phyloP scores from a whole-genome alignment of 2,113 vertebrate genomes.

The Aphyosemion australe region DNA sequence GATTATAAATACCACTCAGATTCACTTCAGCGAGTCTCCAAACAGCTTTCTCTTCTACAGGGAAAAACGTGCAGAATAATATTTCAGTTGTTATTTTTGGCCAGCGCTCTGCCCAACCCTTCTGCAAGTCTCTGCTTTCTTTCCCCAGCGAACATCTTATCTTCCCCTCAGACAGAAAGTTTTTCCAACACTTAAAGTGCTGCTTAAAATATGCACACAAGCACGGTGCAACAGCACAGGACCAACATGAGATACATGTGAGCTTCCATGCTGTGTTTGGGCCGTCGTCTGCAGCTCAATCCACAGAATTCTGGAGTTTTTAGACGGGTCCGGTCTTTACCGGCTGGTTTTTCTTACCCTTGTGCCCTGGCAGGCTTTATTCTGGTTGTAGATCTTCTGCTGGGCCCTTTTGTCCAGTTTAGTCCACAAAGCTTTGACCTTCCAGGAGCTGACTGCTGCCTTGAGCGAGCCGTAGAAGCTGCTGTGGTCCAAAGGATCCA shows the following conservation, averaged over 20 bases:
- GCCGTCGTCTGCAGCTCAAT: no score
- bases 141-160: constrained; percentile 49
- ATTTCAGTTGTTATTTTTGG: constrained; percentile 54
- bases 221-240: background rate
- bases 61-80: constrained; percentile 25
- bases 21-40: constrained; percentile 3
- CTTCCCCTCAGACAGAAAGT: constrained; percentile 34
- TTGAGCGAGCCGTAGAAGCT: constrained; percentile 91
- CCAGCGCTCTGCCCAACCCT: constrained; percentile 19
- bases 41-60: constrained; percentile 19
- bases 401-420: constrained; percentile 93
- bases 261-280: no score
- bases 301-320: background rate
- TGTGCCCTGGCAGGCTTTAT: constrained; percentile 84
- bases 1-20: background rate
- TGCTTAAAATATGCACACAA: constrained; percentile 1
- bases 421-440: constrained; percentile 95
- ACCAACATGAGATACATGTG: no score
- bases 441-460: constrained; percentile 89
- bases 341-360: constrained; percentile 79
- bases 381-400: constrained; percentile 92
- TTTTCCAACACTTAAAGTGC: constrained; percentile 12
- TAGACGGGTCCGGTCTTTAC: background rate
- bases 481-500: constrained; percentile 87
- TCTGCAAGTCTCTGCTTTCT: constrained; percentile 29